These are phyloP conservation scores for Homarus gammarus DNA, from an alignment of 2,888 invertebrate genomes.

Conservation along the genomic window DNA sequence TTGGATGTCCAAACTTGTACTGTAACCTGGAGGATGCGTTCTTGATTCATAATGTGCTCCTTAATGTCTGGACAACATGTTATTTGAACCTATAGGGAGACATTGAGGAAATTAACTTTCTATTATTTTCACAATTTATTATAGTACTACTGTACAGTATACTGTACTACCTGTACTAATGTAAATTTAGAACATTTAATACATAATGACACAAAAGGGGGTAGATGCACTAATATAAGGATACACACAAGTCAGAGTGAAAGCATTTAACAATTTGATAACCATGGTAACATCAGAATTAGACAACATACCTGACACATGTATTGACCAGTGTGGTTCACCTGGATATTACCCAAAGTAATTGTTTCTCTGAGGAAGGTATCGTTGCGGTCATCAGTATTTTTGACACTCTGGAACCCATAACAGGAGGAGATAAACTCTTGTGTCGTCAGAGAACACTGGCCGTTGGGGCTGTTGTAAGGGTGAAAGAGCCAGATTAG, in stretches of 20 bases:
- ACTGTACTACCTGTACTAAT: background rate
- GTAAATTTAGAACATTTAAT: too few relatives aligned
- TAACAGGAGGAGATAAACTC: slow-evolving; percentile 35
- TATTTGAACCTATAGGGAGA: background rate
- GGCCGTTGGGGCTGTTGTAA: slow-evolving; percentile 29
- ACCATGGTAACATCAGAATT: too few relatives aligned
- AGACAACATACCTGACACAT: slow-evolving; percentile 56
- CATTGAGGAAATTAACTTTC: background rate
- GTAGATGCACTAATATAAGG: too few relatives aligned
- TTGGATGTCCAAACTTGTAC: slow-evolving; percentile 39
- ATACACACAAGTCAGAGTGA: too few relatives aligned
- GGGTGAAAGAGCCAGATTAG: slow-evolving; percentile 58
- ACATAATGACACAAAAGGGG: too few relatives aligned
- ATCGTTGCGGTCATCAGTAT: slow-evolving; percentile 45
- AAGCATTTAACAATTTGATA: too few relatives aligned
- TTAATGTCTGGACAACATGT: background rate
- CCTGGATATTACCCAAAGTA: slow-evolving; percentile 15
- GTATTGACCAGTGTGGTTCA: slow-evolving; percentile 52
- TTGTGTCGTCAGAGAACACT: slow-evolving; percentile 52
- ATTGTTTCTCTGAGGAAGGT: slow-evolving; percentile 37
- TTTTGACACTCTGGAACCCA: slow-evolving; percentile 33
- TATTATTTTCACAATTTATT: background rate
- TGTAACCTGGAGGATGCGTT: background rate
- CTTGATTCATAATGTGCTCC: slow-evolving; percentile 49
- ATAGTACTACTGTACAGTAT: background rate